phyloP scores from a whole-genome alignment of 1,140 invertebrate species.

The Cherax quadricarinatus region DNA sequence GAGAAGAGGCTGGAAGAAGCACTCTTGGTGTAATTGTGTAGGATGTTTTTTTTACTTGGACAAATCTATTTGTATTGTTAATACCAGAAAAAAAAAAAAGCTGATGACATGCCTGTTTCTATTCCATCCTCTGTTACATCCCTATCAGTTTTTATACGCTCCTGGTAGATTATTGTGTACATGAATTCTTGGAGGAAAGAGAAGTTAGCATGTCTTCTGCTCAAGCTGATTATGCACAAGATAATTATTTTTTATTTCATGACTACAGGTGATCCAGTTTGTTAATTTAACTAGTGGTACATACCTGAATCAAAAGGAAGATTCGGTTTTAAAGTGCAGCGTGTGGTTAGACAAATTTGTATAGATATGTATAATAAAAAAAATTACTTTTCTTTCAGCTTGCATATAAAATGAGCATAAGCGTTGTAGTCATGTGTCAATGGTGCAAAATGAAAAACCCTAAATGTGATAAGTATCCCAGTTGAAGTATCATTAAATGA shows the following conservation, averaged over 20 bases:
- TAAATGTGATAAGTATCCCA: slow-evolving; percentile 54
- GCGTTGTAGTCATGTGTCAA: slow-evolving; percentile 61
- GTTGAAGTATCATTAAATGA: slow-evolving; percentile 27
- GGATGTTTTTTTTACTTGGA: slow-evolving; percentile 9
- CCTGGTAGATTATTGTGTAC: slow-evolving; percentile 44
- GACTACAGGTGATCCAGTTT: neutral
- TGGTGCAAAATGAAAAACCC: slow-evolving; percentile 61
- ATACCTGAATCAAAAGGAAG: slow-evolving; percentile 51
- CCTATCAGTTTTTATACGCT: slow-evolving; percentile 62
- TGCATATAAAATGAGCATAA: slow-evolving; percentile 52
- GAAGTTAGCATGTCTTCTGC: slow-evolving; percentile 30
- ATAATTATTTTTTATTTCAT: neutral
- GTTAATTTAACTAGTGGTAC: slow-evolving; percentile 26
- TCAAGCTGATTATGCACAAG: slow-evolving; percentile 23
- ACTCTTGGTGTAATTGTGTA: neutral
- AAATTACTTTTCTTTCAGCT: slow-evolving; percentile 3
- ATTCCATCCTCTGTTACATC: slow-evolving; percentile 16
- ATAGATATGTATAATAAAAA: slow-evolving; percentile 49
- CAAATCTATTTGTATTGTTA: slow-evolving; percentile 22
- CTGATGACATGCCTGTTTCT: neutral
- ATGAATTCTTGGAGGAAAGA: slow-evolving; percentile 38
- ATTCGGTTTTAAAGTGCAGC: slow-evolving; percentile 34
- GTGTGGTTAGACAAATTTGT: slow-evolving; percentile 22
- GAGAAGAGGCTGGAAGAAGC: slow-evolving; percentile 3
- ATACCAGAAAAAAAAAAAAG: neutral